phyloP scores from a whole-genome alignment of 2,113 vertebrate species.

The Rutilus rutilus region DNA sequence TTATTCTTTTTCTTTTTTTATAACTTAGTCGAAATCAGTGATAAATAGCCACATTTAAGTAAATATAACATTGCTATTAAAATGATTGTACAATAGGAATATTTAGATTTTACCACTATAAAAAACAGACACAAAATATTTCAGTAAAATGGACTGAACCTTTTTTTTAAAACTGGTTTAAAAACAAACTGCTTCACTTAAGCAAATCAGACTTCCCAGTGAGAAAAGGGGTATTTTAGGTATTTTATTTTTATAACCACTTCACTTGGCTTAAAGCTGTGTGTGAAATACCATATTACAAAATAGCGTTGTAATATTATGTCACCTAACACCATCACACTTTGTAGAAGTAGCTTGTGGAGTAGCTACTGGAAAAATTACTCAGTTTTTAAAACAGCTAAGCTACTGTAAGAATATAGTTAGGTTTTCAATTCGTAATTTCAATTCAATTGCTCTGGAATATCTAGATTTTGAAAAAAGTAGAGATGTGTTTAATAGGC shows the following conservation, averaged over 20 bases:
- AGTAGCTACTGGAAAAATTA: background rate
- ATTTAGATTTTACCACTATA: background rate
- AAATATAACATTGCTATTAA: background rate
- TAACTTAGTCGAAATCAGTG: background rate
- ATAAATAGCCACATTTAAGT: background rate
- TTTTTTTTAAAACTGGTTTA: background rate
- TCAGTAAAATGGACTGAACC: background rate
- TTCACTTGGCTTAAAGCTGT: too few species aligned
- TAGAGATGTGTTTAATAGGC: background rate
- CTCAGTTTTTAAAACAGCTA: background rate
- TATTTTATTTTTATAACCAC: background rate
- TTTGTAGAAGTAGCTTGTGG: background rate
- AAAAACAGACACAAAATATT: background rate
- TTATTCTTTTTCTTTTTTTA: background rate
- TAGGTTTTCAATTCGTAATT: background rate
- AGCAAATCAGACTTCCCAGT: background rate
- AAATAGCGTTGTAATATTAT: background rate
- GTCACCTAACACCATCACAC: background rate
- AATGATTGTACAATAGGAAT: background rate
- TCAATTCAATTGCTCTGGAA: background rate
- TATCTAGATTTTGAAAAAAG: background rate
- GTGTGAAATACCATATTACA: background rate
- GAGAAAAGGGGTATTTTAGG: background rate
- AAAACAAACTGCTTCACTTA: background rate
- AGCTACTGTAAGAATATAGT: background rate